Conservation (phyloP, 2,797 vertebrate species). For the Arnoldichthys spilopterus region DNA sequence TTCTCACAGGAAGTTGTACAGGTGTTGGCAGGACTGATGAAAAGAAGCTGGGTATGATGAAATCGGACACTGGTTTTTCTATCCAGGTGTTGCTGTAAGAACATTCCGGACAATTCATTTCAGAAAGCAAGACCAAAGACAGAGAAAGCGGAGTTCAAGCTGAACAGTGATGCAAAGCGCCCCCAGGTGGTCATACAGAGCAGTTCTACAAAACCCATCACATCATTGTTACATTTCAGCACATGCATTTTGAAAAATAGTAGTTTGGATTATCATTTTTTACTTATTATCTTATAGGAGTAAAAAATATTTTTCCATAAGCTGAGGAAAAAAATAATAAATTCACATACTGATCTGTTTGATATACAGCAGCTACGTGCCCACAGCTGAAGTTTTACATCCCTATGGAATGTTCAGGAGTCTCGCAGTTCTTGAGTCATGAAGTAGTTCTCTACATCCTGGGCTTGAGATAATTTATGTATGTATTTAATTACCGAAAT, state of each 20-base stretch:
- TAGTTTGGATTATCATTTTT: background rate
- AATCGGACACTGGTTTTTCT: background rate
- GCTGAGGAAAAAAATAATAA: no score
- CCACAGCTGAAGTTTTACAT: background rate
- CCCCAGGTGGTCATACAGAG: slow-evolving; percentile 22
- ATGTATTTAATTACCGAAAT: background rate
- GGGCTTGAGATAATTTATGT: background rate
- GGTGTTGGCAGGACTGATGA: slow-evolving; percentile 24
- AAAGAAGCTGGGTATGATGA: background rate
- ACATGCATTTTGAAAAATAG: background rate
- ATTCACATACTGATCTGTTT: background rate
- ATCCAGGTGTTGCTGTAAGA: background rate
- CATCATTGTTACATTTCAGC: background rate
- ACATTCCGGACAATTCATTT: background rate
- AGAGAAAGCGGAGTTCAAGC: background rate
- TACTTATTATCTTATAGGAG: no score
- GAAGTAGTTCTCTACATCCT: background rate
- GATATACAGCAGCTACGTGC: background rate
- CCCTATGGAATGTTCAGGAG: background rate
- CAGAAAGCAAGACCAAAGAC: background rate
- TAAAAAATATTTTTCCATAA: no score
- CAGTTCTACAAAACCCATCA: background rate
- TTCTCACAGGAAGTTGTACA: background rate
- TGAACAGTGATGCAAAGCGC: slow-evolving; percentile 12
- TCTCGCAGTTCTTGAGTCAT: background rate